These are phyloP conservation scores for Drosophila sulfurigaster DNA, from an alignment of 1,140 invertebrate genomes.

Conservation along the genomic window DNA sequence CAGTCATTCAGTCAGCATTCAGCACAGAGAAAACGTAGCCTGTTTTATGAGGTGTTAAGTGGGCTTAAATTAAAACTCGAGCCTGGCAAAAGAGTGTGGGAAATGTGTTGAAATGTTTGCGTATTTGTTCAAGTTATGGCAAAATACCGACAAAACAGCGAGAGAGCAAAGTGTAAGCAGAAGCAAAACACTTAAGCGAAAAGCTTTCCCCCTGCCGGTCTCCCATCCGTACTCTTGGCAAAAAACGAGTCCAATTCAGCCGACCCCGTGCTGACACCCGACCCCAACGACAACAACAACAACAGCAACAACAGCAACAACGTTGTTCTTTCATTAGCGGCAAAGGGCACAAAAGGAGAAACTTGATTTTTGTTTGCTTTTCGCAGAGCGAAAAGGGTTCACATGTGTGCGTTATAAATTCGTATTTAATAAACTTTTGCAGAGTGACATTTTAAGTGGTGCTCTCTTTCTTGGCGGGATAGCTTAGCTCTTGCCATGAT, in stretches of 20 bases:
- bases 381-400: conserved; percentile 31
- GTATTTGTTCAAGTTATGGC: conserved; percentile 77
- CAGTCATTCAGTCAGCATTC: conserved; percentile 53
- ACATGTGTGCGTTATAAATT: conserved; percentile 79
- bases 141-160: conserved; percentile 47
- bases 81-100: conserved; percentile 13
- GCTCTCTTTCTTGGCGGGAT: neutral
- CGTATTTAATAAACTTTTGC: conserved; percentile 75
- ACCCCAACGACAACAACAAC: neutral
- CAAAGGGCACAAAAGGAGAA: conserved; percentile 37
- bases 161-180: conserved; percentile 40
- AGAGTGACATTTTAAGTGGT: conserved; percentile 58
- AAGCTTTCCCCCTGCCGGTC: neutral
- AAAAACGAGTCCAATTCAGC: conserved; percentile 10
- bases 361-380: conserved; percentile 76
- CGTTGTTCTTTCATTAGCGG: conserved; percentile 50
- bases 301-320: neutral
- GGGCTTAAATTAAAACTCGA: conserved; percentile 79
- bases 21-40: conserved; percentile 52
- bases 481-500: conserved; percentile 5
- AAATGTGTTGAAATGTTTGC: conserved; percentile 81
- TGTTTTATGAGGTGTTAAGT: conserved; percentile 83
- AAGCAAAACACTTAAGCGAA: conserved; percentile 40
- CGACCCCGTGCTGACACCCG: conserved; percentile 28
- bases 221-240: neutral